Conservation (phyloP, 2,113 vertebrate species). For the Apistogramma diplotaenia region DNA sequence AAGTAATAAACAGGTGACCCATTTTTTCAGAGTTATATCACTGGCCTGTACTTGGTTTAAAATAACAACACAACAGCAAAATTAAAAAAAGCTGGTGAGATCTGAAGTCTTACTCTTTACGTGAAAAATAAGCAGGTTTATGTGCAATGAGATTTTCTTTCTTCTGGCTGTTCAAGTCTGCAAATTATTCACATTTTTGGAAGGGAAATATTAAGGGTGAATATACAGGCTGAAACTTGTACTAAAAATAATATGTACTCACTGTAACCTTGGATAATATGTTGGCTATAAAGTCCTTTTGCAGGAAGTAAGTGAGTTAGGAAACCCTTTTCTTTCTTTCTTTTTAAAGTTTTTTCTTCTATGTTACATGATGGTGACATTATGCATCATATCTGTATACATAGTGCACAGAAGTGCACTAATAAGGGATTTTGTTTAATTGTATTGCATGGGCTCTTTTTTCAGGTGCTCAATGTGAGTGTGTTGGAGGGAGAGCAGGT, state of each 20-base stretch:
- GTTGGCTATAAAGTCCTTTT: not conserved
- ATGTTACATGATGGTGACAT: too few species aligned
- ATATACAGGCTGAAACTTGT: not conserved
- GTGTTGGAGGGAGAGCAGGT: slow-evolving; percentile 84
- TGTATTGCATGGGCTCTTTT: not conserved
- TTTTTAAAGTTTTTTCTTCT: not conserved
- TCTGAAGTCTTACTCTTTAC: not conserved
- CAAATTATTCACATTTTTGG: not conserved
- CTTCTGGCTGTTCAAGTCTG: not conserved
- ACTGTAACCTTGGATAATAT: not conserved
- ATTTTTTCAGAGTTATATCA: slow-evolving; percentile 19
- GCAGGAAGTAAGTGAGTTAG: not conserved
- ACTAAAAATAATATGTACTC: not conserved
- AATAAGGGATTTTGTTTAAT: not conserved
- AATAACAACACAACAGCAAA: not conserved
- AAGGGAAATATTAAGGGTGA: not conserved
- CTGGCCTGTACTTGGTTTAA: slow-evolving; percentile 5
- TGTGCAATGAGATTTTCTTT: not conserved
- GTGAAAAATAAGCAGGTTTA: not conserved
- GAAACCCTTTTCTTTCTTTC: not conserved
- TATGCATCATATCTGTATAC: too few species aligned
- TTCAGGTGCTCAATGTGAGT: slow-evolving; percentile 90
- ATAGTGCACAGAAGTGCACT: not conserved
- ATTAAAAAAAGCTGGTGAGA: slow-evolving; percentile 18
- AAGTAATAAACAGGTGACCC: slow-evolving; percentile 30